Evolutionary conservation across 2,113 vertebrate species (phyloP), one percentile per base, ranked within the genome.

Genomic region (Macrotis lagotis): DNA sequence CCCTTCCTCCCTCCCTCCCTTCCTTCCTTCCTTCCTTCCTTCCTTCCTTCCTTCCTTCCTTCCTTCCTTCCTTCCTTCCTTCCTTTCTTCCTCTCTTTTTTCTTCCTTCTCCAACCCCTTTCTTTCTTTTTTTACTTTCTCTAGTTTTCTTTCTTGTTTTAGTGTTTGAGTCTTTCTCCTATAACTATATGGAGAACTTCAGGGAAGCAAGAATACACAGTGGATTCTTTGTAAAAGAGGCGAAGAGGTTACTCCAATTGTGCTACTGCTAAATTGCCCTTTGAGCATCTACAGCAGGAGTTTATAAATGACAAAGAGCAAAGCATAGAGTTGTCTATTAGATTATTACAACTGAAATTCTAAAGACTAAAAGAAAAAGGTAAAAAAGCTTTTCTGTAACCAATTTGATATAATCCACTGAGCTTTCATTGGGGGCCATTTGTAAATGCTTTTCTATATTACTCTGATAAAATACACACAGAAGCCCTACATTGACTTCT

Each of bases 191-290:
- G 96, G 96, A 97, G 90, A 96, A 96, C 90, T 96, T 96, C 92
- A 96, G 95, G 96, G 96, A 97, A 98, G 95, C 95, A 96, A 96
- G 96, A 97, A 92, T 93, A 88, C 90, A 90, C 96, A 98, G 97
- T 97, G 98, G 97, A 98, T 96, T 97, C 97, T 98, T 98, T 98
- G 95, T 96, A 93, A 28, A 94, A 96, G 95, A 96, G 96, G 97
- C 98, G 97, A 98, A 98, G 96, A 98, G 97, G 98, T 98, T 97
- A 96, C 96, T 98, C 0, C 9, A 98, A 98, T 98, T 98, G 98
- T 98, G 89, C 94, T 97, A 93, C 98, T 97, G 94, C 97, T 98
- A 98, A 98, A 98, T 98, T 98, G 97, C 97, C 96, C 92, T 98
- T 98, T 96, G 98, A 98, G 93, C 92, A 95, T 93, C 95, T 98